phyloP scores from a whole-genome alignment of 2,888 invertebrate genomes.

The Germaria angustata region DNA sequence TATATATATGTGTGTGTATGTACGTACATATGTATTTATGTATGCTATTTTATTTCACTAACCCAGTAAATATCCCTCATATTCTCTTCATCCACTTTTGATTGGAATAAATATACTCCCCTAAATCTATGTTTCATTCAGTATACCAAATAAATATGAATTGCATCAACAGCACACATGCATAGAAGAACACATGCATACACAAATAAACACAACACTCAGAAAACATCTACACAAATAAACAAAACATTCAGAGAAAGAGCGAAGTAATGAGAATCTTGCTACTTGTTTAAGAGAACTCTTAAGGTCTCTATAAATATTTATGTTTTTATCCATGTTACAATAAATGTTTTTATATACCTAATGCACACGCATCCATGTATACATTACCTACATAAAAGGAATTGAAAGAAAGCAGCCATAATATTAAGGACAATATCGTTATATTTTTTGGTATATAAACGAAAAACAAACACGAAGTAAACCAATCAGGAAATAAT shows the following conservation, averaged over 20 bases:
- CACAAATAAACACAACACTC: too few relatives aligned
- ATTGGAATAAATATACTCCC: conserved; percentile 10
- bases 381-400: background rate
- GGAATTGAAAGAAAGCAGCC: background rate
- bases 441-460: background rate
- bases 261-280: conserved; percentile 1
- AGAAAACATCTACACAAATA: background rate
- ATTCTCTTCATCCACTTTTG: conserved; percentile 13
- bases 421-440: background rate
- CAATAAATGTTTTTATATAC: too few relatives aligned
- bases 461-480: conserved; percentile 12
- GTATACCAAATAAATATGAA: background rate
- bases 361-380: background rate
- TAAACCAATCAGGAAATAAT: conserved; percentile 43
- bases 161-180: background rate
- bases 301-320: conserved; percentile 28
- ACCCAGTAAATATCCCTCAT: background rate
- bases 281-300: background rate
- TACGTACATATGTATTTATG: too few relatives aligned
- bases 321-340: too few relatives aligned
- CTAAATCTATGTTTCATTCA: background rate
- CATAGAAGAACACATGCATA: too few relatives aligned
- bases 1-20: too few relatives aligned
- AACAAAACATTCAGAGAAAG: background rate
- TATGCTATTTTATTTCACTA: conserved; percentile 9